Evolutionary conservation across 1,140 invertebrate species (phyloP), one percentile per base, ranked within the genome.

Genomic region (Carcinoscorpius rotundicauda): DNA sequence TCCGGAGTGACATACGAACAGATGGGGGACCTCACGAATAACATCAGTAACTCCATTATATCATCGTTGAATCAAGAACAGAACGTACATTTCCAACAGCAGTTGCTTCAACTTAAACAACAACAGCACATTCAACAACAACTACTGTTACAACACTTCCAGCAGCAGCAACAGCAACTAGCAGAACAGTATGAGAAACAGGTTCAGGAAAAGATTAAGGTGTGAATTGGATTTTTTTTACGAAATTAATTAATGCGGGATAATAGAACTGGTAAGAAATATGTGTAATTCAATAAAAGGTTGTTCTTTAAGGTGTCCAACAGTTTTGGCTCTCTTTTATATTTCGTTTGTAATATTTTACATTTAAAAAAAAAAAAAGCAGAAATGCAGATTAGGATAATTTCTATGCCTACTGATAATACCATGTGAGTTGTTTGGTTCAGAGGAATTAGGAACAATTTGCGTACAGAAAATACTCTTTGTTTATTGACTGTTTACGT

Each of bases 111-210:
- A 83, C 78, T 64, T n/a, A n/a, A 93, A 81, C 89, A 93, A 77
- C 87, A 91, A 70, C 90, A 93, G 76, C 88, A 93, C 73, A 78
- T 93, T 71, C 89, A 94, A 74, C 89, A 93, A 72, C 88, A 93
- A 77, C 84, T 91, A 69, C 82, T 95, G 62, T 79, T 89, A 63
- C 87, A 92, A 74, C 87, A 91, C 73, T 94, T 88, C 77, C 87
- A 93, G 72, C 87, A 87, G 65, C 88, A 93, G 74, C 85, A 89
- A 71, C 86, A 91, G 75, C 88, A 93, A 76, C 80, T 95, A 72
- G 87, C 88, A 61, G 84, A 90, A 72, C 83, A 92, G 73, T 91
- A 95, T 78, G 89, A 93, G 76, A 85, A 90, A 70, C 89, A 93
- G 77, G 79, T 91, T 69, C 82, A 89, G 76, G 88, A 91, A 73